These are phyloP conservation scores for Spodoptera litura DNA, from an alignment of 1,140 invertebrate genomes.

Conservation along the genomic window DNA sequence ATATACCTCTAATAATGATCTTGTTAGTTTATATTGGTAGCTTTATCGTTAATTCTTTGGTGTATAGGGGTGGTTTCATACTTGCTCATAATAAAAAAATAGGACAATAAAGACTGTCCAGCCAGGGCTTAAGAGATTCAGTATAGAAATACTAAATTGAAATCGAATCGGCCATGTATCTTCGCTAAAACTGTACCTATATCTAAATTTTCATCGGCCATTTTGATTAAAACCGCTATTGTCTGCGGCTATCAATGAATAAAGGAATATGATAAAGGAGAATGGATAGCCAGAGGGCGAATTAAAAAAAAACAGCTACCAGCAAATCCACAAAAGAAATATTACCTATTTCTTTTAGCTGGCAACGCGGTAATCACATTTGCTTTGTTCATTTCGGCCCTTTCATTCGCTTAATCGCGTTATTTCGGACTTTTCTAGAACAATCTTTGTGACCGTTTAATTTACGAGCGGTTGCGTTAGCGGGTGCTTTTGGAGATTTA, in stretches of 20 bases:
- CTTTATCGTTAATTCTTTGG: no score
- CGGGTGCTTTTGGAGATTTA: slow-evolving; percentile 19
- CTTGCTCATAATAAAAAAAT: no score
- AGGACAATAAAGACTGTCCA: background rate
- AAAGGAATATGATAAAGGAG: slow-evolving; percentile 54
- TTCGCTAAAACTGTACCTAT: slow-evolving; percentile 34
- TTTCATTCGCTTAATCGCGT: slow-evolving; percentile 84
- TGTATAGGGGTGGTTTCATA: no score
- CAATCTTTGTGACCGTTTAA: slow-evolving; percentile 56
- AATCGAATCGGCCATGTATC: slow-evolving; percentile 12
- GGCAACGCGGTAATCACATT: slow-evolving; percentile 84
- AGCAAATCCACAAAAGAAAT: slow-evolving; percentile 72
- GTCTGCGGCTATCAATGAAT: slow-evolving; percentile 49
- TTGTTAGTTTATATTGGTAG: no score
- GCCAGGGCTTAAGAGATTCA: background rate
- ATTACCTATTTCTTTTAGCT: slow-evolving; percentile 83
- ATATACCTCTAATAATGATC: no score
- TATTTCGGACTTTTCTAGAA: slow-evolving; percentile 76
- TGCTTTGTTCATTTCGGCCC: slow-evolving; percentile 81
- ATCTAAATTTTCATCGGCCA: slow-evolving; percentile 43
- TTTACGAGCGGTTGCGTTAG: slow-evolving; percentile 42
- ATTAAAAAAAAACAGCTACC: slow-evolving; percentile 59
- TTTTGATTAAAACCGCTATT: slow-evolving; percentile 45
- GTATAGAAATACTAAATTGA: slow-evolving; percentile 3
- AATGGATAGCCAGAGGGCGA: slow-evolving; percentile 56